Conservation (phyloP, 2,888 invertebrate species). For the Sarcophaga variegata region DNA sequence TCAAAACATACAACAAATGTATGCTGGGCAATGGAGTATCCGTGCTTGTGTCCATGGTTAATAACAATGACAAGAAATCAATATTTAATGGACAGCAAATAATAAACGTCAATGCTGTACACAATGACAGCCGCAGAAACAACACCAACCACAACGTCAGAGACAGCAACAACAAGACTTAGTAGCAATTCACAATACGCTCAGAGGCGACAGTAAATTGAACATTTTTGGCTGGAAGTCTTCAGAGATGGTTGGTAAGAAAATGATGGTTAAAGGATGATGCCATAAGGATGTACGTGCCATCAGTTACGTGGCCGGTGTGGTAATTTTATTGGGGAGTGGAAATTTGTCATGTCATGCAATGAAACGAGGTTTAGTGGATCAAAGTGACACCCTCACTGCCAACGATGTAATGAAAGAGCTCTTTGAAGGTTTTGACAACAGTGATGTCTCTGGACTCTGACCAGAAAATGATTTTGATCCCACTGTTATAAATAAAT, state of each 20-base stretch:
- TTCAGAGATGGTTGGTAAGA: slow-evolving; percentile 1
- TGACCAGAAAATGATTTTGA: too few relatives aligned
- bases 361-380: too few relatives aligned
- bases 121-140: slow-evolving; percentile 25
- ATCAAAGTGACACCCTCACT: too few relatives aligned
- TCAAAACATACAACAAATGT: not conserved
- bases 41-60: slow-evolving; percentile 11
- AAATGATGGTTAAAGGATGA: slow-evolving; percentile 24
- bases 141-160: not conserved
- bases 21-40: not conserved
- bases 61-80: slow-evolving; percentile 55
- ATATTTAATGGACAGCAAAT: slow-evolving; percentile 60
- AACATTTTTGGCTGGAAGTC: slow-evolving; percentile 3
- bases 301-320: not conserved
- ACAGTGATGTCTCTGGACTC: too few relatives aligned
- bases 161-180: not conserved
- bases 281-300: slow-evolving; percentile 23
- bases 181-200: slow-evolving; percentile 39
- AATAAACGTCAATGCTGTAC: slow-evolving; percentile 50
- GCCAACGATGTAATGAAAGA: too few relatives aligned
- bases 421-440: too few relatives aligned
- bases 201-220: slow-evolving; percentile 44
- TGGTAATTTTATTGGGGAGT: not conserved
- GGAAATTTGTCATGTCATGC: too few relatives aligned
- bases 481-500: too few relatives aligned